These are phyloP conservation scores for Orthonychiurus folsomi DNA, from an alignment of 2,888 invertebrate genomes.

Conservation along the genomic window DNA sequence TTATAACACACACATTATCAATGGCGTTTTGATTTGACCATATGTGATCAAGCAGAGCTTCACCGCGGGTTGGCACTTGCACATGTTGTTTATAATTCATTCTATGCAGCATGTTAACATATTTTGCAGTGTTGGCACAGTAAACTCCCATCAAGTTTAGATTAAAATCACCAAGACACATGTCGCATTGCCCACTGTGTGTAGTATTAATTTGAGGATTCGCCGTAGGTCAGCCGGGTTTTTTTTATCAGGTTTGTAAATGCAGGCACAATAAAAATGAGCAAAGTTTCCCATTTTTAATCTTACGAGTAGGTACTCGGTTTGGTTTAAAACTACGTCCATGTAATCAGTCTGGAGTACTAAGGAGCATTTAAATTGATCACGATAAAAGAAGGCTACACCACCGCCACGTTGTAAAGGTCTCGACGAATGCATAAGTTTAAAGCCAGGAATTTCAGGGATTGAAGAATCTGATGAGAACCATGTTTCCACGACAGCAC, in stretches of 20 bases:
- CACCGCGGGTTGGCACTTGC: neutral
- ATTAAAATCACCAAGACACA: neutral
- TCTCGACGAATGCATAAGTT: neutral
- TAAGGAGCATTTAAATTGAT: neutral
- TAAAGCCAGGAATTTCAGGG: neutral
- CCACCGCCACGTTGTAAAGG: neutral
- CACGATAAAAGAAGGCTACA: neutral
- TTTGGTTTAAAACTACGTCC: neutral
- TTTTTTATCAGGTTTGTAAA: slow-evolving; percentile 2
- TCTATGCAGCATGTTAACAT: neutral
- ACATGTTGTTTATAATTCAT: neutral
- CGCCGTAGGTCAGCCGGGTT: neutral
- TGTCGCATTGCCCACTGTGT: neutral
- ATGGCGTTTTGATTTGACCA: neutral
- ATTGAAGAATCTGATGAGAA: neutral
- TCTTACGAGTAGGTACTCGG: neutral
- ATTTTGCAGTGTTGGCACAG: neutral
- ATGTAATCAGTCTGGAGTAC: neutral
- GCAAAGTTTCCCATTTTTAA: neutral
- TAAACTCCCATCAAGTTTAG: neutral
- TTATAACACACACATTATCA: neutral
- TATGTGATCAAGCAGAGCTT: neutral
- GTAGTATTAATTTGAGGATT: neutral
- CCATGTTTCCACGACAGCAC: neutral
- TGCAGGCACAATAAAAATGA: neutral